phyloP scores from a whole-genome alignment of 2,797 vertebrate genomes.

The Notolepis coatsorum region DNA sequence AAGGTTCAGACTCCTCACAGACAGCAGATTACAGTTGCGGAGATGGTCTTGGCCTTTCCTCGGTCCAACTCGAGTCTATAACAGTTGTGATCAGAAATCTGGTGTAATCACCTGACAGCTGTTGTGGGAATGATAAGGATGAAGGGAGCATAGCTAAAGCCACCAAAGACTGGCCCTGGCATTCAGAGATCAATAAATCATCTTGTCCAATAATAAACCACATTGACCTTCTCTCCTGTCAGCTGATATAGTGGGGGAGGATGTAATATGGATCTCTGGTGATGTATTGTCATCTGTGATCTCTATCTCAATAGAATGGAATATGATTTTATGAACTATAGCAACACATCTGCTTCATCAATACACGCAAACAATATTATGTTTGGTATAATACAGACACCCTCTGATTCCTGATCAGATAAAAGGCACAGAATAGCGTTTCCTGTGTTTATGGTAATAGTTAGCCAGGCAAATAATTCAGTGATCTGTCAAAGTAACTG shows the following conservation, averaged over 20 bases:
- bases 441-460: neutral
- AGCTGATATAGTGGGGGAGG: constrained; percentile 34
- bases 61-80: constrained; percentile 54
- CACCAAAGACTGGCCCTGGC: constrained; percentile 19
- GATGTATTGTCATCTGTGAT: constrained; percentile 19
- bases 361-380: neutral
- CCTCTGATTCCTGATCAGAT: neutral
- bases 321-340: neutral
- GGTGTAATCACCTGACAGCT: constrained; percentile 59
- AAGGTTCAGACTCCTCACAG: constrained; percentile 46
- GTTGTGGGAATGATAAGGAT: constrained; percentile 59
- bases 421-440: neutral
- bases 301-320: constrained; percentile 1
- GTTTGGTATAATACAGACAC: neutral
- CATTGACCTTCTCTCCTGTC: constrained; percentile 41
- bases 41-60: constrained; percentile 44
- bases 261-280: constrained; percentile 20
- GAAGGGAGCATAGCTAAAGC: constrained; percentile 37
- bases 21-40: constrained; percentile 59
- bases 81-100: constrained; percentile 47
- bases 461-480: constrained; percentile 47
- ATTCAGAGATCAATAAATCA: constrained; percentile 59
- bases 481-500: constrained; percentile 54
- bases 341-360: neutral
- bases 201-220: constrained; percentile 55